phyloP scores from a whole-genome alignment of 2,113 vertebrate genomes.

The Nycticryphes semicollaris region DNA sequence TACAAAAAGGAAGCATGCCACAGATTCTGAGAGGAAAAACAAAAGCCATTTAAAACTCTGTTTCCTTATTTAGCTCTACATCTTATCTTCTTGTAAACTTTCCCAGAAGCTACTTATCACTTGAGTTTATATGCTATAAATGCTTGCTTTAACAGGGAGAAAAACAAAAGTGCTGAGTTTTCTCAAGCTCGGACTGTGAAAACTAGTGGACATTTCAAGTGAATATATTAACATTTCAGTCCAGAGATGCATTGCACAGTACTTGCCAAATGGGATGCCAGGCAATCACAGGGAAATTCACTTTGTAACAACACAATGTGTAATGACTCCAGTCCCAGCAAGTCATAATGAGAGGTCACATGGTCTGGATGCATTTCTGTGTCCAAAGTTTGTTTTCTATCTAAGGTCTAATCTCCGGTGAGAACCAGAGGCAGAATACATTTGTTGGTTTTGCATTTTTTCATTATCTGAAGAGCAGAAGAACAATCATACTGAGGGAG shows the following conservation, averaged over 20 bases:
- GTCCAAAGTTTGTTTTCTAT: not conserved
- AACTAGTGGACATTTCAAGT: not conserved
- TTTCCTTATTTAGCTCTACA: not conserved
- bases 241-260: accelerated
- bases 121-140: not conserved
- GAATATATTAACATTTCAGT: not conserved
- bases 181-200: not conserved
- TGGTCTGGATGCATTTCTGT: not conserved
- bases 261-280: not conserved
- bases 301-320: not conserved
- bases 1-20: not conserved
- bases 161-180: not conserved
- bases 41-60: not conserved
- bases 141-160: not conserved
- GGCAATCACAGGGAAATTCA: not conserved
- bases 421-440: not conserved
- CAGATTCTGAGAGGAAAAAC: not conserved
- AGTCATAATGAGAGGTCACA: not conserved
- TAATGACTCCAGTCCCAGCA: not conserved
- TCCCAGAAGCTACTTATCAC: not conserved
- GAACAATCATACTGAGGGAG: not conserved
- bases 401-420: not conserved
- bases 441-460: not conserved
- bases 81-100: not conserved
- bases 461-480: not conserved